phyloP scores from a whole-genome alignment of 2,113 vertebrate genomes.

The Cepphus grylle region DNA sequence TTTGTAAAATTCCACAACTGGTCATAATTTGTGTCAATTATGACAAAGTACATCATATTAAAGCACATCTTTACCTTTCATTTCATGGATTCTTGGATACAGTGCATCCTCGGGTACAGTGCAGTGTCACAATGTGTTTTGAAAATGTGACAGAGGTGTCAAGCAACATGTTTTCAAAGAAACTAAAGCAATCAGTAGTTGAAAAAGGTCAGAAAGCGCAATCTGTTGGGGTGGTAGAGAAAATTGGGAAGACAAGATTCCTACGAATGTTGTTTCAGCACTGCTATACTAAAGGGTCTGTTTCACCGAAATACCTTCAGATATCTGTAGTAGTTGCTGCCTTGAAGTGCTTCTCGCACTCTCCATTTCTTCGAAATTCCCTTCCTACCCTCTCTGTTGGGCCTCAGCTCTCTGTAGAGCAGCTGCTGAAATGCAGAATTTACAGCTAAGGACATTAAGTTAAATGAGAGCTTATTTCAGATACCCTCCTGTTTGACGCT shows the following conservation, averaged over 20 bases:
- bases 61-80: neutral
- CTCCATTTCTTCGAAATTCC: neutral
- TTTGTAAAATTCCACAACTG: neutral
- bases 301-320: neutral
- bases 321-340: neutral
- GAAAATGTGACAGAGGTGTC: neutral
- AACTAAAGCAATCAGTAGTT: neutral
- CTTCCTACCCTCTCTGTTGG: neutral
- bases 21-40: neutral
- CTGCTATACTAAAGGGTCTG: neutral
- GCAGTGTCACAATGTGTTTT: neutral
- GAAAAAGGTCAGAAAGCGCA: neutral
- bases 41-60: too few relatives aligned
- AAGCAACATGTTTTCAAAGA: neutral
- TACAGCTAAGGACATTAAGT: neutral
- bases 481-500: neutral
- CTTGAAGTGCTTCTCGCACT: neutral
- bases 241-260: neutral
- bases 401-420: neutral
- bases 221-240: rapidly evolving
- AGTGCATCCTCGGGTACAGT: too few relatives aligned
- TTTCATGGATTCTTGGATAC: neutral
- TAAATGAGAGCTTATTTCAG: neutral
- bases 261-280: neutral
- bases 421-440: neutral